Evolutionary conservation across 2,113 vertebrate genomes (phyloP), one percentile per base, ranked within the genome.

Genomic region (Zosterops pallidus): DNA sequence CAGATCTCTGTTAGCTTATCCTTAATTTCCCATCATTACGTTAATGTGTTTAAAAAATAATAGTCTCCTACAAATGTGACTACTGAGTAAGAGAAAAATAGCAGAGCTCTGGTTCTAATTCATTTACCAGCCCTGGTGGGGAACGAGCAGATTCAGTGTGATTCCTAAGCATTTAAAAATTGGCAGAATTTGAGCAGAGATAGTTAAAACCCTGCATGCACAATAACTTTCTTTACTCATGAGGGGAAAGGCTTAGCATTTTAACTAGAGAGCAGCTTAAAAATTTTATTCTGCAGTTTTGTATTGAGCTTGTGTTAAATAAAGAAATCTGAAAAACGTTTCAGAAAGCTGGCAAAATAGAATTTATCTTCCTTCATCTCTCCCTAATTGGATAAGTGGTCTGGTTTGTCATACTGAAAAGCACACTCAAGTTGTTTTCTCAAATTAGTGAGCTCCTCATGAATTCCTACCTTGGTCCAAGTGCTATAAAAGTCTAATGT

Each of bases 381-480:
- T 90, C 69, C 46, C 60, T 71, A 68, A n/a, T 84, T 83, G 79
- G 76, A 44, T 93, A 94, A 86, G 69, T 84, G 56, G 56, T 93
- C 76, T 90, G 56, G 63, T 80, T 90, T 94, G 53, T 94, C 56
- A 2, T 63, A 52, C 78, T n/a, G 91, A 83, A 94, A 44, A 83
- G 52, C 86, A 70, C 47, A 84, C 47, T 53, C 42, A 28, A 44
- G 56, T 90, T 93, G 79, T 95, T 94, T 95, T 78, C 86, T 83
- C 88, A 81, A 96, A 94, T 96, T 95, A 96, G 85, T 68, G 83
- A 90, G 56, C 83, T 90, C 64, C 79, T 94, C 71, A 49, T 95
- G 79, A 96, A 89, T 84, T 82, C 65, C 33, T 86, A 49, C 83
- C 64, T 90, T 89, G 88, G 69, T 86, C 93, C 90, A 96, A 93